Conservation (phyloP, 2,113 vertebrate genomes). For the Prunella himalayana region DNA sequence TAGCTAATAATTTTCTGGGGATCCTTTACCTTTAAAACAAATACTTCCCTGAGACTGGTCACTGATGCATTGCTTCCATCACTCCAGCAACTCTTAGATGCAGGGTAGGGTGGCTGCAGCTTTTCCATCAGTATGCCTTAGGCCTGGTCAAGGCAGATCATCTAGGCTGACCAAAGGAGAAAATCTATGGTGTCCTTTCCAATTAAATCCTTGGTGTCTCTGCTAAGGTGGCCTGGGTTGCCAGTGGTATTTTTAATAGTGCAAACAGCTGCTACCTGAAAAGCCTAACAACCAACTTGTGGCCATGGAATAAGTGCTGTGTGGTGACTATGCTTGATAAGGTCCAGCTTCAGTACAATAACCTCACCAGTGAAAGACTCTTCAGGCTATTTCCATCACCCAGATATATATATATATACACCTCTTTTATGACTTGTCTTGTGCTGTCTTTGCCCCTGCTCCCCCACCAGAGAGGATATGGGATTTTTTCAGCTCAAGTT, state of each 20-base stretch:
- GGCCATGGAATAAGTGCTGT: background rate
- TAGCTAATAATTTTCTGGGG: background rate
- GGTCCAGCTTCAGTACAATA: background rate
- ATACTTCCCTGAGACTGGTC: background rate
- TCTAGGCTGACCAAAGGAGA: background rate
- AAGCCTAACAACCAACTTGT: background rate
- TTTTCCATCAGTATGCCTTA: background rate
- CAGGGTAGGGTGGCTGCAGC: background rate
- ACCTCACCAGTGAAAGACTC: background rate
- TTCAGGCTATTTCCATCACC: background rate
- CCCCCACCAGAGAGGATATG: background rate
- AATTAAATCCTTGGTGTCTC: background rate
- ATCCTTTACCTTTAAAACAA: background rate
- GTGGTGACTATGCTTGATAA: background rate
- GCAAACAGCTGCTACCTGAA: background rate
- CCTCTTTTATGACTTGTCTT: accelerated
- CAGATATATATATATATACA: too few relatives aligned
- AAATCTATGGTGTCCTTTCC: conserved; percentile 9
- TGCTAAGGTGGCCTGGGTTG: background rate
- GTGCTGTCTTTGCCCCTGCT: background rate
- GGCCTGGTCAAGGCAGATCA: background rate
- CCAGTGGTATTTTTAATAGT: background rate
- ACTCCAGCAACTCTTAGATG: background rate
- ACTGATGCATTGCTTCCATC: background rate
- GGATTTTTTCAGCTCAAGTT: background rate